These are phyloP conservation scores for Heliconius cydno DNA, from an alignment of 2,888 invertebrate genomes.

Conservation along the genomic window DNA sequence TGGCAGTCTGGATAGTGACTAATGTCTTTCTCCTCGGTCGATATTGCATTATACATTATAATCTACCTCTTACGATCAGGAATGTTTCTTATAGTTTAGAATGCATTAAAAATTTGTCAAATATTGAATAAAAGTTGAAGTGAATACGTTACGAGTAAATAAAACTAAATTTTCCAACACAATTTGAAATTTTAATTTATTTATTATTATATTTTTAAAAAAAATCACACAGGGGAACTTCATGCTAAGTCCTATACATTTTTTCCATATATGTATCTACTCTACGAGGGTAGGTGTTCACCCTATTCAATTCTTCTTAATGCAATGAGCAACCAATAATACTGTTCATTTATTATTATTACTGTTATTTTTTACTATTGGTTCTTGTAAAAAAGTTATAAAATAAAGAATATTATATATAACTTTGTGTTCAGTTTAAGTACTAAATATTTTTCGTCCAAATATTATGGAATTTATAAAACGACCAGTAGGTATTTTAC, in stretches of 20 bases:
- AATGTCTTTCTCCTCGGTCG: conserved; percentile 36
- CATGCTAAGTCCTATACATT: background rate
- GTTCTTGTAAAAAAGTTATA: background rate
- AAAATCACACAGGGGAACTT: background rate
- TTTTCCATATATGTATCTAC: background rate
- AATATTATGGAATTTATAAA: background rate
- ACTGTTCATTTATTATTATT: background rate
- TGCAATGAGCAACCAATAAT: background rate
- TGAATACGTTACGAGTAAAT: background rate
- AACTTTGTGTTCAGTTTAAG: background rate
- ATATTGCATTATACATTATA: conserved; percentile 32
- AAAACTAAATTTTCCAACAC: no score
- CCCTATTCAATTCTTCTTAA: background rate
- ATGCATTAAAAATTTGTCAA: background rate
- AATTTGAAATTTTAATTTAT: no score
- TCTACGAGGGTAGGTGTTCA: background rate
- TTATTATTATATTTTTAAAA: background rate
- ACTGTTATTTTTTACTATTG: background rate
- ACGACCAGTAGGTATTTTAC: background rate
- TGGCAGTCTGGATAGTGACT: conserved; percentile 45
- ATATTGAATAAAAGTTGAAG: background rate
- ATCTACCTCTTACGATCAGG: conserved; percentile 11
- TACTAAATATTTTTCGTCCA: no score
- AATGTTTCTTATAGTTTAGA: background rate
- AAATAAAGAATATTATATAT: background rate